These are phyloP conservation scores for Caenorhabditis sinica DNA, from an alignment of 2,888 invertebrate species.

Conservation along the genomic window DNA sequence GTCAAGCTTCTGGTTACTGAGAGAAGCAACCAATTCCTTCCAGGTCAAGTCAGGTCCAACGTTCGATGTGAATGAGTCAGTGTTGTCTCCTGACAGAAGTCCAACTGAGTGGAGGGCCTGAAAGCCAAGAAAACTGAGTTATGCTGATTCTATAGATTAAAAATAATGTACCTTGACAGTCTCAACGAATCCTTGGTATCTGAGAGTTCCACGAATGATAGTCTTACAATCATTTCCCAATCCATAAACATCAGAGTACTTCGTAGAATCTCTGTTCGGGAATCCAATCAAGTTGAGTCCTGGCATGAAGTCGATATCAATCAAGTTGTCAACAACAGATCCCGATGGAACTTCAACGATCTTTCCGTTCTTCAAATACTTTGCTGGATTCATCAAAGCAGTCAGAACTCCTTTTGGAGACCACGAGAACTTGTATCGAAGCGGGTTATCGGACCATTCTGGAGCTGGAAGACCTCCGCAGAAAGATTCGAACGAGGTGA, in stretches of 20 bases:
- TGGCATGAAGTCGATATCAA: slow-evolving; percentile 92
- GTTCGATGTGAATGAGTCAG: slow-evolving; percentile 93
- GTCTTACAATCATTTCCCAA: slow-evolving; percentile 90
- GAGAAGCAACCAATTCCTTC: slow-evolving; percentile 92
- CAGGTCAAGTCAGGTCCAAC: slow-evolving; percentile 95
- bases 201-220: slow-evolving; percentile 93
- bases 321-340: slow-evolving; percentile 91
- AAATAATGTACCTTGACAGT: slow-evolving; percentile 89
- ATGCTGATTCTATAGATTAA: neutral
- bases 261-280: slow-evolving; percentile 96
- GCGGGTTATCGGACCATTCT: slow-evolving; percentile 92
- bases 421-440: slow-evolving; percentile 95
- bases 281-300: slow-evolving; percentile 96
- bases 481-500: slow-evolving; percentile 96
- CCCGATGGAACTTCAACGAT: slow-evolving; percentile 91
- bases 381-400: slow-evolving; percentile 93
- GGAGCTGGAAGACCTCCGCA: slow-evolving; percentile 98
- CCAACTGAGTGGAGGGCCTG: slow-evolving; percentile 91
- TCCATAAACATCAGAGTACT: slow-evolving; percentile 92
- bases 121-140: neutral
- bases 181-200: slow-evolving; percentile 93
- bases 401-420: slow-evolving; percentile 94
- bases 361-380: slow-evolving; percentile 91
- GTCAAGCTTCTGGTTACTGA: slow-evolving; percentile 91
- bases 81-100: slow-evolving; percentile 91